These are phyloP conservation scores for Nylanderia fulva DNA, from an alignment of 1,140 invertebrate genomes.

Conservation along the genomic window DNA sequence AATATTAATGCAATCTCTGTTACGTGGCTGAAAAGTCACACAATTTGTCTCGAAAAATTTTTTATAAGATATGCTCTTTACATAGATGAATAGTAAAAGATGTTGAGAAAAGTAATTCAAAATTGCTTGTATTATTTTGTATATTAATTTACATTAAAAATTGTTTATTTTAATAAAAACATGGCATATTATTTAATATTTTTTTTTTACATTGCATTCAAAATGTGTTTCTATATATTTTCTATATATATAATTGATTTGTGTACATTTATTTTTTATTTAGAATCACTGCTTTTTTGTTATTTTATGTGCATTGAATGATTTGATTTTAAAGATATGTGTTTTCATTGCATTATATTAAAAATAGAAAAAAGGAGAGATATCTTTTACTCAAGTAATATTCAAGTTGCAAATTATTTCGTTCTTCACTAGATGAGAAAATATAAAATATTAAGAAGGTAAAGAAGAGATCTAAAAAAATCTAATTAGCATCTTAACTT, in stretches of 20 bases:
- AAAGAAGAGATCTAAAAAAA: slow-evolving; percentile 24
- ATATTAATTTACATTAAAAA: not conserved
- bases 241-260: slow-evolving; percentile 29
- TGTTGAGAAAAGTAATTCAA: not conserved
- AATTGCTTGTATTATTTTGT: not conserved
- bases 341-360: slow-evolving; percentile 5
- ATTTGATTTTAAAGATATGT: not conserved
- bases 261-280: slow-evolving; percentile 33
- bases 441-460: slow-evolving; percentile 21
- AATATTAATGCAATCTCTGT: not conserved
- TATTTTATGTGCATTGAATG: slow-evolving; percentile 10
- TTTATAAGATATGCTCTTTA: not conserved
- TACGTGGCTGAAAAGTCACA: not conserved
- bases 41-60: not conserved
- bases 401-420: not conserved
- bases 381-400: not conserved
- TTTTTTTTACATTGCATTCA: not conserved
- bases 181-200: not conserved
- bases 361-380: slow-evolving; percentile 23
- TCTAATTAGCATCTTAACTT: slow-evolving; percentile 51
- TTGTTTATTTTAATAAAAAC: not conserved
- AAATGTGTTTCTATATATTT: not conserved
- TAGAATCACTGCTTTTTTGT: not conserved
- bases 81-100: not conserved
- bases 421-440: not conserved